Conservation (phyloP, 92 coral and sea anemone species). For the Desmophyllum pertusum region DNA sequence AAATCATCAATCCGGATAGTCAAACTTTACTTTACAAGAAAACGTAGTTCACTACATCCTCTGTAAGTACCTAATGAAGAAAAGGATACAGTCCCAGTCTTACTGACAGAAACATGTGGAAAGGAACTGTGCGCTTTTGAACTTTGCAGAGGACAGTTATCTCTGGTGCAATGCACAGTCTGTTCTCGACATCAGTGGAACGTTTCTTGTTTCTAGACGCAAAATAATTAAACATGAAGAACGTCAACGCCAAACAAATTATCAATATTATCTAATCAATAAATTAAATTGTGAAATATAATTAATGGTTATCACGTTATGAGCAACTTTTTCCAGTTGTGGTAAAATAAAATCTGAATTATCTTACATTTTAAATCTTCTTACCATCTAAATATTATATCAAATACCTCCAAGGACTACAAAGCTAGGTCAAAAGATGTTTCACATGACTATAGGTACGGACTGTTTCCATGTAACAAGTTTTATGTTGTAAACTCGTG, state of each 20-base stretch:
- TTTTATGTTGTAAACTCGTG: neutral
- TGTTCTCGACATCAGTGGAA: neutral
- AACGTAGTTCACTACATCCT: neutral
- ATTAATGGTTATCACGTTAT: too few species aligned
- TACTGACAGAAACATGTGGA: conserved; percentile 76
- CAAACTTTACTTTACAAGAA: too few species aligned
- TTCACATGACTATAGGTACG: too few species aligned
- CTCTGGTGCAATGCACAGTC: conserved; percentile 24
- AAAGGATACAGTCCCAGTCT: conserved; percentile 91
- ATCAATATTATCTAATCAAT: too few species aligned
- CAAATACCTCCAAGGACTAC: neutral
- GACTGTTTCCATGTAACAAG: too few species aligned
- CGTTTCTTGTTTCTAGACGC: neutral
- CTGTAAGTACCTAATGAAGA: neutral
- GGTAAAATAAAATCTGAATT: too few species aligned
- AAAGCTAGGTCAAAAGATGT: neutral
- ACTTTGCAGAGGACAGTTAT: conserved; percentile 51
- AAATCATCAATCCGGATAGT: neutral
- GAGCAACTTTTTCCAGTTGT: too few species aligned
- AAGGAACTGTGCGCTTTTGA: conserved; percentile 66
- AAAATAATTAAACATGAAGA: neutral
- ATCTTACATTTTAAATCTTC: too few species aligned
- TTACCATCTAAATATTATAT: too few species aligned
- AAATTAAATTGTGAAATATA: neutral
- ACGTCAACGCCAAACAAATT: neutral